Evolutionary conservation across 1,140 invertebrate genomes (phyloP).

Genomic region (Hypsibius dujardini): DNA sequence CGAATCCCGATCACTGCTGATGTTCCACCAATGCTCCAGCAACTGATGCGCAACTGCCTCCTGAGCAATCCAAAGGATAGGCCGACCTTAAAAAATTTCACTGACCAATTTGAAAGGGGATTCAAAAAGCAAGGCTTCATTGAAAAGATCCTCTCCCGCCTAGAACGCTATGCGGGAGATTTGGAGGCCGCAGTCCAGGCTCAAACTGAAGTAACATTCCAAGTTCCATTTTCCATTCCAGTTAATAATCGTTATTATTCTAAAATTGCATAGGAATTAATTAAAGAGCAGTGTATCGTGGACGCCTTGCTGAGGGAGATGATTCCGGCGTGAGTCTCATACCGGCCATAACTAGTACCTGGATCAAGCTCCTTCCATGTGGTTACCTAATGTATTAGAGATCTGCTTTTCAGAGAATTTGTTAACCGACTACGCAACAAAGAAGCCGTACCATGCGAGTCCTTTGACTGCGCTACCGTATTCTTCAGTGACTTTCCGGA

Average conservation of each 20-base stretch:
- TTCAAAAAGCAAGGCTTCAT: background rate
- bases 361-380: background rate
- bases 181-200: background rate
- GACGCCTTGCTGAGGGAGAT: background rate
- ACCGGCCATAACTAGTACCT: background rate
- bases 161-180: background rate
- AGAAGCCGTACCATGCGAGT: background rate
- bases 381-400: too few species aligned
- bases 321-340: slow-evolving; percentile 6
- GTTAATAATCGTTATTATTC: background rate
- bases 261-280: background rate
- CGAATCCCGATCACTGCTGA: background rate
- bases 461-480: background rate
- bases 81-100: background rate
- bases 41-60: background rate
- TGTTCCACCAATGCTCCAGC: background rate
- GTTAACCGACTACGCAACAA: slow-evolving; percentile 8
- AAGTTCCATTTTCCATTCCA: background rate
- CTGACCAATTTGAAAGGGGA: background rate
- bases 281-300: background rate
- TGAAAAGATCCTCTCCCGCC: background rate
- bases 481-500: slow-evolving; percentile 6
- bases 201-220: slow-evolving; percentile 1
- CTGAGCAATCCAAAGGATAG: background rate
- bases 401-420: background rate